phyloP scores from a whole-genome alignment of 2,888 invertebrate species.

The Plebejus anna region DNA sequence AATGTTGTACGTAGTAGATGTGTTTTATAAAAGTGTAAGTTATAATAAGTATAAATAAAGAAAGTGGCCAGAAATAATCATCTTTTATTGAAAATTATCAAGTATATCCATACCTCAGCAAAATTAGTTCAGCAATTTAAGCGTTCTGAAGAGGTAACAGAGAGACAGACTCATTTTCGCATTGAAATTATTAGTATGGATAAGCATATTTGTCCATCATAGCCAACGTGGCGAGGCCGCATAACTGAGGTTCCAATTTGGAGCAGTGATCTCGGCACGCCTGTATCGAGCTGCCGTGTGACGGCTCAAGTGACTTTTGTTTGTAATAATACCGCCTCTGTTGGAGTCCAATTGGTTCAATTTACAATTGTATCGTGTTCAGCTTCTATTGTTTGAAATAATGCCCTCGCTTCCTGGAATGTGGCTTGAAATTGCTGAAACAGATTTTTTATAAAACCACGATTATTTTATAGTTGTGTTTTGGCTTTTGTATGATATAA shows the following conservation, averaged over 20 bases:
- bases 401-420: background rate
- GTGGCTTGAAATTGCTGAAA: background rate
- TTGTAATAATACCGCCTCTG: background rate
- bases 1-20: too few relatives aligned
- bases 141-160: too few relatives aligned
- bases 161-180: too few relatives aligned
- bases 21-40: too few relatives aligned
- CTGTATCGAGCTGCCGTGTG: background rate
- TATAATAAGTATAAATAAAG: too few relatives aligned
- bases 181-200: too few relatives aligned
- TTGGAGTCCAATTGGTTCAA: background rate
- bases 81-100: too few relatives aligned
- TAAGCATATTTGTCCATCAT: too few relatives aligned
- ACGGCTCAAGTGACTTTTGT: background rate
- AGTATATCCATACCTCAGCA: too few relatives aligned
- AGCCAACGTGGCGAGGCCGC: too few relatives aligned
- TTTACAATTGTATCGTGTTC: slow-evolving; percentile 7
- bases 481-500: background rate
- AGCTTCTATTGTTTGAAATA: slow-evolving; percentile 3
- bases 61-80: too few relatives aligned
- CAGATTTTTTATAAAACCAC: background rate
- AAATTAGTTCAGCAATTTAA: too few relatives aligned
- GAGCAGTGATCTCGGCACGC: background rate
- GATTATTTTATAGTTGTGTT: background rate
- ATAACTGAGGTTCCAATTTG: background rate